These are phyloP conservation scores for Phyllotis vaccarum DNA, from an alignment of 2,797 vertebrate species.

Conservation along the genomic window DNA sequence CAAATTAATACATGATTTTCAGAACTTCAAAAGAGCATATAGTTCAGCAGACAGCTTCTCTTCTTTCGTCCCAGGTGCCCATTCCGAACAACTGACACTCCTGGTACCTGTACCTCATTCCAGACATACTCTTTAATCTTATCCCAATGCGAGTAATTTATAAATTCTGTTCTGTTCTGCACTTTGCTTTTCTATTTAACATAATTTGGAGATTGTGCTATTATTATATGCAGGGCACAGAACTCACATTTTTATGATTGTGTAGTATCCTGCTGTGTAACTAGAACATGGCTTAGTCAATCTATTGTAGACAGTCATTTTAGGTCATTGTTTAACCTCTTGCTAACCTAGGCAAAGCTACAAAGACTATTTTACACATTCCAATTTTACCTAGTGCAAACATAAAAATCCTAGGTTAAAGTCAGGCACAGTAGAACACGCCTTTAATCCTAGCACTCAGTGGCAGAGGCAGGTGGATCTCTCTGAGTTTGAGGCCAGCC, in stretches of 20 bases:
- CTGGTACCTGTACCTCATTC: background rate
- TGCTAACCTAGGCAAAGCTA: constrained; percentile 8
- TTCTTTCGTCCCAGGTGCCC: too few species aligned
- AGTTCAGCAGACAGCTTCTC: background rate
- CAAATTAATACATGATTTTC: background rate
- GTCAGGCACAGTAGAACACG: background rate
- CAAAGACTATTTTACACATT: background rate
- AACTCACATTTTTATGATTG: background rate
- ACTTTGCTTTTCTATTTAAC: background rate
- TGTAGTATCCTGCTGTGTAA: background rate
- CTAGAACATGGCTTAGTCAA: background rate
- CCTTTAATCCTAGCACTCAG: too few species aligned
- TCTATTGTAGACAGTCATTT: background rate
- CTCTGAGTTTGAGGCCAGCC: background rate
- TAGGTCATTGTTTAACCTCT: constrained; percentile 3
- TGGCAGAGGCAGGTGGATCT: background rate
- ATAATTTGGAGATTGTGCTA: background rate
- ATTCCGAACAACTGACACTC: background rate
- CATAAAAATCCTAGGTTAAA: constrained; percentile 28
- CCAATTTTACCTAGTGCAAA: constrained; percentile 9
- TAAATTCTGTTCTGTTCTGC: background rate
- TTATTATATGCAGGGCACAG: background rate
- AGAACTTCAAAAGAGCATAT: background rate
- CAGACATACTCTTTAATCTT: background rate
- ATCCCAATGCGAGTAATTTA: background rate